Base-by-base conservation (phyloP, 1,140 invertebrate species). In the Papilio polytes region DNA sequence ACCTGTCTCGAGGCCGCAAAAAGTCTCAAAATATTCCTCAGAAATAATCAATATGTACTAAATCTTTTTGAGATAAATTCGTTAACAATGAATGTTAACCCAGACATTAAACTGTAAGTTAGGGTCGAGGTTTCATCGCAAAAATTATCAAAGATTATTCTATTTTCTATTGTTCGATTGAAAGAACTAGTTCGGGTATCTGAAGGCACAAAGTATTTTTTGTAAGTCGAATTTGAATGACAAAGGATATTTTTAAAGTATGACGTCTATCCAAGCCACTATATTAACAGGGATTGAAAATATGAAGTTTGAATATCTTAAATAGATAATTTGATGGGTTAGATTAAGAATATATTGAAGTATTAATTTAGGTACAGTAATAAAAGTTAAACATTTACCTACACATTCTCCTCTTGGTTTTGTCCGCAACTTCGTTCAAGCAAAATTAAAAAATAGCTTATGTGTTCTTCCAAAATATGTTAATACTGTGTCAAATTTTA, bases 41-140 rank as follows among this genome's bases (percentile, higher is more conserved):
- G n/a, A 48, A 74, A 74, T 46, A 51, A 10, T 48, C 46, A 76
- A 76, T 15, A n/a, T 74, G 41, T 74, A n/a, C 41, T 46, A n/a
- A 74, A 44, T 20, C 7, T 18, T 46, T 18, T 72, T 72, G 26
- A 41, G 26, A 41, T 18, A 63, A 13, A 22, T 63, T 22, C 10
- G 59, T 15, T 70, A 3, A 31, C 26, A 70, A 70, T 70, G 63
- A 63, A 63, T n/a, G 63, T 31, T 15, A 15, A 6, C 12, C 3
- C 63, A 36, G 26, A 56, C 15, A 51, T 51, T 3, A 51, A 51
- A 51, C 53, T 10, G 53, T n/a, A n/a, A 56, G 8, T 1, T 20
- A 8, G n/a, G 53, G 22, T 31, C 22, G 22, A 70, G 63, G 63
- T 70, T 6, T 70, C 26, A 70, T 15, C 12, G 26, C 63, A 70